phyloP scores from a whole-genome alignment of 2,888 invertebrate genomes.

The Philonicus albiceps region DNA sequence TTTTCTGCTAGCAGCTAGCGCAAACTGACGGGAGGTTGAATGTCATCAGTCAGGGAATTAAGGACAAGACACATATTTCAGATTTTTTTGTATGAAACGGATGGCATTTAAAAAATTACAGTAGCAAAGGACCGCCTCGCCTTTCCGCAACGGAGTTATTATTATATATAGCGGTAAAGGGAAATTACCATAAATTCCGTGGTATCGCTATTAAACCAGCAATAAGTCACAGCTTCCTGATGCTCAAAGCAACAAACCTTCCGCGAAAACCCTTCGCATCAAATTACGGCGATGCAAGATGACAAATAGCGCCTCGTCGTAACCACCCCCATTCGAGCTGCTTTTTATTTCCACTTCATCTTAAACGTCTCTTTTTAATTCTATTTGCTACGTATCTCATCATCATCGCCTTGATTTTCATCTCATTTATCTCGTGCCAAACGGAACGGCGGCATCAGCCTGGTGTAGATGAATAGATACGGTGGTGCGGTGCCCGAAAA shows the following conservation, averaged over 20 bases:
- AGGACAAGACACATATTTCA: constrained; percentile 35
- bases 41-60: constrained; percentile 35
- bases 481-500: constrained; percentile 7
- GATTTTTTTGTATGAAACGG: constrained; percentile 6
- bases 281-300: constrained; percentile 46
- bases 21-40: constrained; percentile 22
- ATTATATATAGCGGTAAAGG: background rate
- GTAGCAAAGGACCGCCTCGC: background rate
- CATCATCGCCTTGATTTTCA: constrained; percentile 52
- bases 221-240: constrained; percentile 43
- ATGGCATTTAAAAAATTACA: constrained; percentile 3
- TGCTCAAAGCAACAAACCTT: constrained; percentile 36
- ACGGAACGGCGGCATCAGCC: constrained; percentile 10
- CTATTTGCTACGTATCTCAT: constrained; percentile 52
- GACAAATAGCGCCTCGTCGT: constrained; percentile 47
- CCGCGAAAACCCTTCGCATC: constrained; percentile 40
- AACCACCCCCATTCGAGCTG: constrained; percentile 16
- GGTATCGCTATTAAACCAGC: constrained; percentile 45
- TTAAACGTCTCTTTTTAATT: constrained; percentile 52
- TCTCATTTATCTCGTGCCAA: constrained; percentile 47
- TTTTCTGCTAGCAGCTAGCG: constrained; percentile 24
- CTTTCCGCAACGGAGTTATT: background rate
- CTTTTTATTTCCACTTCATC: constrained; percentile 37
- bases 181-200: constrained; percentile 45
- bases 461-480: constrained; percentile 17